Base-by-base conservation (phyloP, 2,888 invertebrate species). In the Criorhina ranunculi region DNA sequence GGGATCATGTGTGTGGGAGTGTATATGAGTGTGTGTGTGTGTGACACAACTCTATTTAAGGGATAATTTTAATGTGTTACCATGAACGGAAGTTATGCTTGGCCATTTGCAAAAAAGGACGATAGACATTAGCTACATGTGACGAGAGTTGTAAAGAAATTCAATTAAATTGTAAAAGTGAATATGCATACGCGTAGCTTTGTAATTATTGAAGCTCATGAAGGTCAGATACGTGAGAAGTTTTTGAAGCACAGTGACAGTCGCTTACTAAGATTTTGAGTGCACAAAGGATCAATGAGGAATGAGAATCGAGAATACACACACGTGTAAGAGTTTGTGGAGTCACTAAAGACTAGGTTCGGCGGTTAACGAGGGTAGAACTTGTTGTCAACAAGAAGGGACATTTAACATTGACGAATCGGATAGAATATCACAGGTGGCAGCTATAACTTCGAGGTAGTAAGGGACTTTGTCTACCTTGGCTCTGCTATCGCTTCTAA, bases 111-210 rank as follows among this genome's bases (percentile, higher is more conserved):
- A 53, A 1, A 53, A 1, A 37, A 9, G 59, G 55, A 37, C 44
- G 73, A 64, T 44, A 59, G 75, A 85, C 51, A 85, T 85, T 85
- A 85, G 64, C 51, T 31, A 66, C 85, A 85, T 69, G 49, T 85
- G 85, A 60, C 70, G 73, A 19, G 29, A 35, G 69, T 70, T 76
- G 57, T 46, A 51, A 64, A 53, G 72, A 57, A 64, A 19, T 64
- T 81, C 53, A 72, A 70, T 67, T 82, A 62, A 37, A 60, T n/a
- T 44, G 9, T n/a, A 11, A 53, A 11, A 24, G 24, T 24, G 5
- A 6, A 11, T 29, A 17, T 64, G 7, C 12, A 31, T 9, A 33
- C 51, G 12, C 8, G 29, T 11, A 66, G 19, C 29, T 66, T 44
- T 35, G 59, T 42, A 73, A 73, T 80, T 46, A 33, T 51, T 51